Evolutionary conservation across 2,797 vertebrate species (phyloP).

Genomic region (Lepilemur ruficaudatus): DNA sequence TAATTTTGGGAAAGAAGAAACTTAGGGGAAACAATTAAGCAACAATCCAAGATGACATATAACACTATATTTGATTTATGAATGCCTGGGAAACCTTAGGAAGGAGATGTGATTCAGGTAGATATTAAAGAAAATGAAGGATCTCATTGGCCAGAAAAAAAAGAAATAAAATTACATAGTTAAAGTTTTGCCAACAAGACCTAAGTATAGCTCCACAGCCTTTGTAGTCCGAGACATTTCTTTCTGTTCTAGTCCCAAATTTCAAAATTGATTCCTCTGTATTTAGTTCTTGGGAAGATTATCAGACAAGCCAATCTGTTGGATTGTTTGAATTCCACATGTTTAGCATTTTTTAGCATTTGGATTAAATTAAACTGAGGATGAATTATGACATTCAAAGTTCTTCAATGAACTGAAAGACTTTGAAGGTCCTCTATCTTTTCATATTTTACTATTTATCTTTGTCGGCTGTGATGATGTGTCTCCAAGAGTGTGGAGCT

Average conservation of each 20-base stretch:
- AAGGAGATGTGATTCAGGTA: not conserved
- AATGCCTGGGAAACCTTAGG: not conserved
- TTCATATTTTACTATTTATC: not conserved
- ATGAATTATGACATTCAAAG: not conserved
- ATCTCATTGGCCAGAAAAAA: not conserved
- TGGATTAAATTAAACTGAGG: not conserved
- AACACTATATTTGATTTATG: not conserved
- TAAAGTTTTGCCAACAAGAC: not conserved
- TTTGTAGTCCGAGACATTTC: not conserved
- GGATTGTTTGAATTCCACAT: not conserved
- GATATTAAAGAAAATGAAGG: not conserved
- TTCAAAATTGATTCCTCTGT: not conserved
- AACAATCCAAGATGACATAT: not conserved
- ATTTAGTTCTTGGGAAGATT: not conserved
- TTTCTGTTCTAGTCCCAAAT: not conserved
- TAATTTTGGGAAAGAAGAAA: conserved; percentile 31
- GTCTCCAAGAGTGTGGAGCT: not conserved
- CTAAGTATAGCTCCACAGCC: not conserved
- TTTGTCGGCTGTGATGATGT: not conserved
- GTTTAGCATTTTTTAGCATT: not conserved
- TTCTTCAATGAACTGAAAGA: not conserved
- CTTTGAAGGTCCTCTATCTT: not conserved
- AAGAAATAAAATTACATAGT: not conserved
- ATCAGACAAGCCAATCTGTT: not conserved
- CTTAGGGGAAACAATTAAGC: not conserved